These are phyloP conservation scores for Henicopernis longicauda DNA, from an alignment of 2,113 vertebrate genomes.

Conservation along the genomic window DNA sequence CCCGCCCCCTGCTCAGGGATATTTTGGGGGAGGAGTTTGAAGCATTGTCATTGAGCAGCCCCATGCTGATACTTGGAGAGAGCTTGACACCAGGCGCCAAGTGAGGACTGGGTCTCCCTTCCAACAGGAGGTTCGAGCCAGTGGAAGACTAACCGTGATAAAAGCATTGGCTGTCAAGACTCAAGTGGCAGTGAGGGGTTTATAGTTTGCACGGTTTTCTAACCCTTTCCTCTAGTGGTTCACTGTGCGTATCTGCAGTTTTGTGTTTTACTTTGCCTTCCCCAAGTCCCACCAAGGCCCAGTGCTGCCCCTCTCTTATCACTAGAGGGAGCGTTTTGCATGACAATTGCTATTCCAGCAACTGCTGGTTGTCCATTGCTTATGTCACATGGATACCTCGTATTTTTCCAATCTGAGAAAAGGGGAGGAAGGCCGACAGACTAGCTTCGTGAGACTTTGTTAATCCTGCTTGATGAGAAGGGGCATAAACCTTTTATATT, in stretches of 20 bases:
- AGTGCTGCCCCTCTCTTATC: background rate
- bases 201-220: background rate
- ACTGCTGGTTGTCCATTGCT: background rate
- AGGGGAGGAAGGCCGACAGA: background rate
- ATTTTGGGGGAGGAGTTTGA: background rate
- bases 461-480: constrained; percentile 17
- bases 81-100: background rate
- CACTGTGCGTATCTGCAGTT: background rate
- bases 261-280: background rate
- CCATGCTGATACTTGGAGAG: background rate
- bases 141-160: background rate
- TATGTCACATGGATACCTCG: background rate
- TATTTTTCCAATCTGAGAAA: constrained; percentile 2
- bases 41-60: background rate
- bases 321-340: constrained; percentile 40
- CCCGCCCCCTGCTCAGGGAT: background rate
- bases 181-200: background rate
- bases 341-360: background rate
- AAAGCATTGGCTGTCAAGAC: background rate
- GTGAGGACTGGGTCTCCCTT: background rate
- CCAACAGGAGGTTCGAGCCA: background rate
- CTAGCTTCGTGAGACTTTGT: background rate
- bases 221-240: background rate
- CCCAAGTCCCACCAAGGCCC: background rate
- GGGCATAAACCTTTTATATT: constrained; percentile 5